Base-by-base conservation (phyloP, 1,140 invertebrate species). In the Cardiocondyla obscurior region DNA sequence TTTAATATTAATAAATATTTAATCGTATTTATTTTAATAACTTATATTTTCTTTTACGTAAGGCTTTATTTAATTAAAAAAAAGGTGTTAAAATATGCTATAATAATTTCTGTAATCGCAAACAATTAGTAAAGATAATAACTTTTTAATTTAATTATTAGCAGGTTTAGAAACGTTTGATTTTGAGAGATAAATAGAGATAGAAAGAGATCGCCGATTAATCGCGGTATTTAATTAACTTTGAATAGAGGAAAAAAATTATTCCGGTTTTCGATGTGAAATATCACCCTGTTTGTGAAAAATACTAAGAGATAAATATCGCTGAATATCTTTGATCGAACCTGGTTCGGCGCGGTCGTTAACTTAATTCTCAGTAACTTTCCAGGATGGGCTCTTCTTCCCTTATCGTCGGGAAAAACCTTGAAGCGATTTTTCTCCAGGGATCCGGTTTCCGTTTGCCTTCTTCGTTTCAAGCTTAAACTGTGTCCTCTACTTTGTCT, bases 291-390 rank as follows among this genome's bases (percentile, higher is more conserved):
- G 42, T 62, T 62, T 7, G n/a, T 42, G 19, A 62, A 60, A 53
- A 12, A 39, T 19, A 49, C 14, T 8, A 28, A 8, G 12, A 67
- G 25, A 1, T 76, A 64, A 14, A 79, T 55, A 14, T 53, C 7
- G 8, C 30, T 53, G 64, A 53, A 77, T n/a, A n/a, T 49, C 12
- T n/a, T 30, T 5, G 8, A 10, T 19, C 25, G 2, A 4, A 3
- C 42, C 30, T n/a, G 57, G 12, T 7, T 16, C 28, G 16, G 8
- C 6, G 33, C 33, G 49, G 46, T 42, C 33, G 10, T 65, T 65
- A 79, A 77, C 44, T 46, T 4, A n/a, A 14, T 12, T 39, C 33
- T 46, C 62, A 62, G 60, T 77, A 42, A 67, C 33, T 79, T 79
- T 79, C 33, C 74, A 79, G 62, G 12, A 67, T 53, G 33, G 22